Conservation (phyloP, 2,888 invertebrate genomes). For the Caenorhabditis sp. region DNA sequence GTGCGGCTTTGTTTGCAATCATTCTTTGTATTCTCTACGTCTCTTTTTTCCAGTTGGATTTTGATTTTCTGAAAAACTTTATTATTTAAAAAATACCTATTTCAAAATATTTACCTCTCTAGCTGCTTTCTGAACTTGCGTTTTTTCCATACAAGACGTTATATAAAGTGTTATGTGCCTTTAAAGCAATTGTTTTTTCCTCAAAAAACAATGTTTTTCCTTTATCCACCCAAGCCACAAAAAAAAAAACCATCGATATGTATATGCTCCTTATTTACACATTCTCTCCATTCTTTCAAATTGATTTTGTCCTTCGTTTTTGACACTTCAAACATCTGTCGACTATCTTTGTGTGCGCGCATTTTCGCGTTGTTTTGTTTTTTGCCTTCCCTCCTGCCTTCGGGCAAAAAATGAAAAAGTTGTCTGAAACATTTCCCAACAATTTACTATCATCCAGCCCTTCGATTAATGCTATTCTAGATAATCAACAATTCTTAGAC, state of each 20-base stretch:
- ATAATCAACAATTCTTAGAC: background rate
- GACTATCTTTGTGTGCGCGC: background rate
- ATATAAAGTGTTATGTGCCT: too few species aligned
- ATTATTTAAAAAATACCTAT: too few species aligned
- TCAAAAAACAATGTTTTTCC: too few species aligned
- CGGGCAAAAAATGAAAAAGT: background rate
- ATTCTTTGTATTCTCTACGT: too few species aligned
- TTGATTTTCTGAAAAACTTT: too few species aligned
- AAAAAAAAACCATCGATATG: background rate
- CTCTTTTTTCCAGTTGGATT: too few species aligned
- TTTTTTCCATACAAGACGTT: too few species aligned
- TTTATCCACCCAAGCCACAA: too few species aligned
- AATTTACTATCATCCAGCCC: background rate
- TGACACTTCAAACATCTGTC: slow-evolving; percentile 5
- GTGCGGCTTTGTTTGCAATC: too few species aligned
- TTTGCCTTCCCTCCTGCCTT: background rate
- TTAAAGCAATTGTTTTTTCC: too few species aligned
- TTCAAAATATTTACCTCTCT: too few species aligned
- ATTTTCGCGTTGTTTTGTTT: background rate
- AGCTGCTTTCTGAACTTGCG: too few species aligned
- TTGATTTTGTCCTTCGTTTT: slow-evolving; percentile 1
- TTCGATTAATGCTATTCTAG: background rate
- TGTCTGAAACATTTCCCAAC: background rate
- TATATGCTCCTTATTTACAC: background rate
- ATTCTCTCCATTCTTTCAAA: background rate